phyloP scores from a whole-genome alignment of 2,113 vertebrate species.

The Onychorhynchus coronatus region DNA sequence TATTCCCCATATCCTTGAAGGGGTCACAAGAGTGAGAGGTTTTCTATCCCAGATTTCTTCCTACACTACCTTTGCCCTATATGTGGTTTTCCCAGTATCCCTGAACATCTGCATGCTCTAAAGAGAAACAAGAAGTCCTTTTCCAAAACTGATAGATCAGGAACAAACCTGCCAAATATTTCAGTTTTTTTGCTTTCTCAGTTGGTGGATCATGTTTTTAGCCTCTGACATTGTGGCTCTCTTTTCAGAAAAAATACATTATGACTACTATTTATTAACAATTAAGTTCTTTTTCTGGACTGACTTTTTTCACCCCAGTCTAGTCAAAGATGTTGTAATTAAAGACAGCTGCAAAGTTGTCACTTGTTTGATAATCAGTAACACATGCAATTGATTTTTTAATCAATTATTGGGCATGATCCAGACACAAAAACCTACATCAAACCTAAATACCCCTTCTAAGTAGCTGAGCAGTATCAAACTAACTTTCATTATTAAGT shows the following conservation, averaged over 20 bases:
- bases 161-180: not conserved
- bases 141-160: not conserved
- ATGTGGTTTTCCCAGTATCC: not conserved
- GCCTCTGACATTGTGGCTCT: not conserved
- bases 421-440: not conserved
- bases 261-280: not conserved
- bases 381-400: not conserved
- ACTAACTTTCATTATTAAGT: not conserved
- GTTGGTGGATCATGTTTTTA: not conserved
- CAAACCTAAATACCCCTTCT: not conserved
- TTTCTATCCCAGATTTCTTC: not conserved
- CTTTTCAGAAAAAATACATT: not conserved
- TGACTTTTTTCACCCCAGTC: not conserved
- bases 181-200: not conserved
- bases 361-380: not conserved
- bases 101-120: not conserved
- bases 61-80: not conserved
- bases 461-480: not conserved
- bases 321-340: constrained; percentile 1
- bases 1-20: not conserved
- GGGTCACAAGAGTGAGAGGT: not conserved
- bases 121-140: not conserved
- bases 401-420: not conserved
- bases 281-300: not conserved
- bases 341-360: not conserved